These are phyloP conservation scores for Lampris incognitus DNA, from an alignment of 2,113 vertebrate species.

Conservation along the genomic window DNA sequence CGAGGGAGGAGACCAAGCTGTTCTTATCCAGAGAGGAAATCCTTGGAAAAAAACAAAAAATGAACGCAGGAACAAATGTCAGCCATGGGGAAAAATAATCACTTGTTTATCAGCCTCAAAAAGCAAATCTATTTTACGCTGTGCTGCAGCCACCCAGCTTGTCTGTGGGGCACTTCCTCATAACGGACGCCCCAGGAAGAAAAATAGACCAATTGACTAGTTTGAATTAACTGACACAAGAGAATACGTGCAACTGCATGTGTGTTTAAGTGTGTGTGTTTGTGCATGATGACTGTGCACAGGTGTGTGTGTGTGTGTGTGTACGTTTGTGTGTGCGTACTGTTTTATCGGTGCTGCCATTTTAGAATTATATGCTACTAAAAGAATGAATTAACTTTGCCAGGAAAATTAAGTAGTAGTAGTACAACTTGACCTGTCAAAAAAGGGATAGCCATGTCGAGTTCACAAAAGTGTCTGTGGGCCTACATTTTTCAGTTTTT, in stretches of 20 bases:
- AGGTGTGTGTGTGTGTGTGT: conserved; percentile 5
- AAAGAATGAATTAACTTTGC: too few species aligned
- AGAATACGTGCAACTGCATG: background rate
- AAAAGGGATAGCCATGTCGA: background rate
- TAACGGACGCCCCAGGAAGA: conserved; percentile 43
- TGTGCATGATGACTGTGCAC: background rate
- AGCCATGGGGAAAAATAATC: conserved; percentile 41
- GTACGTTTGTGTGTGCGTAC: background rate
- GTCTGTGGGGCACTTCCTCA: conserved; percentile 49
- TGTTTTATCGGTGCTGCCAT: background rate
- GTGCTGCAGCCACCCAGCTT: conserved; percentile 32
- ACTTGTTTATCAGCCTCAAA: conserved; percentile 46
- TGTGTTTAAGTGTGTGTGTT: conserved; percentile 10
- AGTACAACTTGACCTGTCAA: background rate
- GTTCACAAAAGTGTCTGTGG: too few species aligned
- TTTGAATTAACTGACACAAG: conserved; percentile 7
- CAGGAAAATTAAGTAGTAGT: too few species aligned
- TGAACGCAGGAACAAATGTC: conserved; percentile 9
- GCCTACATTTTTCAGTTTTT: too few species aligned
- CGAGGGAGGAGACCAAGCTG: background rate
- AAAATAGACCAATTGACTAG: conserved; percentile 29
- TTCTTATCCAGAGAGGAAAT: background rate
- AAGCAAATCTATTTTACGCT: conserved; percentile 50
- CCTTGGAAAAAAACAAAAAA: conserved; percentile 11
- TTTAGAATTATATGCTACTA: too few species aligned